Evolutionary conservation across 2,113 vertebrate genomes (phyloP).

Genomic region (Lycaon pictus): DNA sequence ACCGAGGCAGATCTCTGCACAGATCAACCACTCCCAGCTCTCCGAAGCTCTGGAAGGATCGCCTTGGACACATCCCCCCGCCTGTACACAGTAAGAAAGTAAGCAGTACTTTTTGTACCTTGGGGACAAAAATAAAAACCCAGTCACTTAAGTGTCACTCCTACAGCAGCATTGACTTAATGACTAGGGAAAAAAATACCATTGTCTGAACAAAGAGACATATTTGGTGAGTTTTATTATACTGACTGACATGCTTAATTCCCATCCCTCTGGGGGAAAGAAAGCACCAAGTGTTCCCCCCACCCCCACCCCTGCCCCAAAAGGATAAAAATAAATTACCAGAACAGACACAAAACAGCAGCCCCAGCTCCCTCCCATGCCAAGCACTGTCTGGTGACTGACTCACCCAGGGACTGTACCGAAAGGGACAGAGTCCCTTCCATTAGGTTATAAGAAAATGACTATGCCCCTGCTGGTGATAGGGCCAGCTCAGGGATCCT

Average conservation of each 20-base stretch:
- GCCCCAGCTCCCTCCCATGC: background rate
- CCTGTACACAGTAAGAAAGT: background rate
- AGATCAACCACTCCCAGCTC: background rate
- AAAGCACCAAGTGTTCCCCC: background rate
- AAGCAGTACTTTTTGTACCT: slow-evolving; percentile 32
- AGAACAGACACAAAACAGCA: slow-evolving; percentile 18
- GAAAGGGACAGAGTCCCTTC: background rate
- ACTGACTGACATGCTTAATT: background rate
- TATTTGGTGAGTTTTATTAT: background rate
- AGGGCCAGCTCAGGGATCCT: background rate
- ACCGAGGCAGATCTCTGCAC: background rate
- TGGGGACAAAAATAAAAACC: slow-evolving; percentile 65
- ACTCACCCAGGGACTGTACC: background rate
- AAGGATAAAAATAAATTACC: background rate
- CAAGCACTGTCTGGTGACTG: background rate
- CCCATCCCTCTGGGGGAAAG: background rate
- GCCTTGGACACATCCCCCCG: background rate
- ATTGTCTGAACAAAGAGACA: slow-evolving; percentile 36
- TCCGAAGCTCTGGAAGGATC: background rate
- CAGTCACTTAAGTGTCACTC: slow-evolving; percentile 34
- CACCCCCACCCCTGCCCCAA: background rate
- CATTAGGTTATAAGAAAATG: too few species aligned
- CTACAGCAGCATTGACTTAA: background rate
- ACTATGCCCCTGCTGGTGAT: background rate
- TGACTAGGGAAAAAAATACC: background rate